Base-by-base conservation (phyloP, 2,113 vertebrate species). In the Athene cunicularia region DNA sequence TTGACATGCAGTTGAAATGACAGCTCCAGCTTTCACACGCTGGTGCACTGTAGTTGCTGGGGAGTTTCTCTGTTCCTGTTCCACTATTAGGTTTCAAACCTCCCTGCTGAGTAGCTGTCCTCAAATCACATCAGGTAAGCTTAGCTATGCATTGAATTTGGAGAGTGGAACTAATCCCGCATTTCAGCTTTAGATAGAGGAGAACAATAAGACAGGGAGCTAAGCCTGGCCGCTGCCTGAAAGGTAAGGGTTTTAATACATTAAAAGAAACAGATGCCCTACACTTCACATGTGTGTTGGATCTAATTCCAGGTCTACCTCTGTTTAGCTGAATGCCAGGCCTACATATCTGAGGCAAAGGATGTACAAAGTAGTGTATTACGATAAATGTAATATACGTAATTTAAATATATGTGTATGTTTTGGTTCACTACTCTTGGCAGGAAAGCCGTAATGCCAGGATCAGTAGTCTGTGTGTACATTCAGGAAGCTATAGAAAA, bases 41-140 rank as follows among this genome's bases (percentile, higher is more conserved):
- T 79, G 98, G 93, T 60, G 92, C 91, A 11, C 93, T 55, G 50
- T 45, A 66, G 90, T 91, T 92, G 32, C 89, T 79, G 74, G 98
- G 97, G 98, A 98, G 95, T 84, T 97, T 93, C 96, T 94, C 98
- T 98, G 98, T 49, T 98, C 98, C 97, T 97, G 95, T 97, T 98
- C 87, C 83, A 89, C 97, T 97, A 85, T 98, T 96, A 97, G 96
- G 98, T 96, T 96, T 89, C 88, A 93, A 97, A 95, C 94, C 96
- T 97, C 98, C 97, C 98, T 85, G 96, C 97, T 97, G 98, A 97
- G 98, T 95, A 95, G 96, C 98, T 97, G 92, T 96, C 87, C 87
- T 95, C 93, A 72, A 96, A 92, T 93, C 96, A 96, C 85, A 95
- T 93, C 94, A 97, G 94, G 95, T 96, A 97, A 98, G 96, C 81